Base-by-base conservation (phyloP, 2,797 vertebrate species). In the Dromococcyx pavoninus region DNA sequence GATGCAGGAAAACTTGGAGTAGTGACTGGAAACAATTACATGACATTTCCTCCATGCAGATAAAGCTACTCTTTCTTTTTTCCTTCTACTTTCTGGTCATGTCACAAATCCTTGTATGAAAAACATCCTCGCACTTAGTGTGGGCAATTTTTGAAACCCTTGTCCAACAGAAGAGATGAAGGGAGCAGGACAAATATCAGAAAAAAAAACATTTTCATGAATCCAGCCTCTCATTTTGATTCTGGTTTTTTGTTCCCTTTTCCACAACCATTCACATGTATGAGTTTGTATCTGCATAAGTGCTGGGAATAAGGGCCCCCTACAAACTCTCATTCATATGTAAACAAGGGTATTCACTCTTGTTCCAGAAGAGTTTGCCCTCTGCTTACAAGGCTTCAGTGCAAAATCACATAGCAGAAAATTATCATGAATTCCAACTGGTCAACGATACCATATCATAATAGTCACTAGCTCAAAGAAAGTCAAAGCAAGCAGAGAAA, bases 201-300 rank as follows among this genome's bases (percentile, higher is more conserved):
- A 91, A 91, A 93, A 93, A n/a, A 28, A 92, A 95, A 85, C 44
- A 46, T 80, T 92, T 95, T 39, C 53, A 15, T 67, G 24, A 88
- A 93, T 43, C 43, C 61, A 85, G 33, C 9, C 46, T 76, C 41
- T 82, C 75, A 62, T 85, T 94, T 85, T 39, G 27, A 65, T 87
- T 82, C 56, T 81, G 6, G 71, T 90, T 91, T 82, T 91, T 82
- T 95, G 80, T 93, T 90, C 51, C n/a, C 12, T 89, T 79, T 86
- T 91, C 54, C 57, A 93, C 60, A 79, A 35, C 50, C 53, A 81
- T 95, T 93, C 87, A 87, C 65, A 89, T 89, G 91, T 32, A 92
- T 95, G 88, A 92, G 60, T 62, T 71, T 77, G n/a, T 41, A 94
- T 95, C 94, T 96, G 91, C 86, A 94, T 97, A 95, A 95, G 85